These are phyloP conservation scores for Odontomachus brunneus DNA, from an alignment of 1,140 invertebrate genomes.

Conservation along the genomic window DNA sequence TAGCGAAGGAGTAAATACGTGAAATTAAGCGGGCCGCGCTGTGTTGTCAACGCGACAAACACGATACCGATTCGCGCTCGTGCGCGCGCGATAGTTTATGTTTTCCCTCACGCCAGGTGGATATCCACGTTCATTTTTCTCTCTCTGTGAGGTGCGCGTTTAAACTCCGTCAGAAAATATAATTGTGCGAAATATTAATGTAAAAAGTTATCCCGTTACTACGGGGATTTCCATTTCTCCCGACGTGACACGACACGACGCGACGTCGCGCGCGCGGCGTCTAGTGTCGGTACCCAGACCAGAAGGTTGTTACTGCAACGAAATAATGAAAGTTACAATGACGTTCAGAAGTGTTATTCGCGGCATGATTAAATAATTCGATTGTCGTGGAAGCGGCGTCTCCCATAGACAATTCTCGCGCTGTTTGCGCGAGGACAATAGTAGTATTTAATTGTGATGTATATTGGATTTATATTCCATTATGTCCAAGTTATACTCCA, in stretches of 20 bases:
- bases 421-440: background rate
- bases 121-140: background rate
- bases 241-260: background rate
- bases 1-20: constrained; percentile 29
- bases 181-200: constrained; percentile 22
- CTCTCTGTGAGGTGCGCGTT: background rate
- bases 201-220: constrained; percentile 48
- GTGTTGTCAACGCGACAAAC: constrained; percentile 4
- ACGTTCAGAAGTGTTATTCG: constrained; percentile 38
- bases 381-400: constrained; percentile 13
- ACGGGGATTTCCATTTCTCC: constrained; percentile 44
- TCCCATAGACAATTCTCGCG: constrained; percentile 14
- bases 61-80: background rate
- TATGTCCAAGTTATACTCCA: background rate
- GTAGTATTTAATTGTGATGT: constrained; percentile 17
- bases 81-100: constrained; percentile 6
- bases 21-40: constrained; percentile 43
- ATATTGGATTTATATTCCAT: constrained; percentile 30
- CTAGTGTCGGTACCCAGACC: constrained; percentile 11
- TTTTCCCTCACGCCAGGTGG: background rate
- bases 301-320: constrained; percentile 35
- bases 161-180: constrained; percentile 36
- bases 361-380: constrained; percentile 49
- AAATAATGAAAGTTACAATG: constrained; percentile 50
- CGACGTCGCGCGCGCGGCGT: background rate